Evolutionary conservation across 2,113 vertebrate species (phyloP), one percentile per base, ranked within the genome.

Genomic region (Lepidothrix coronata): DNA sequence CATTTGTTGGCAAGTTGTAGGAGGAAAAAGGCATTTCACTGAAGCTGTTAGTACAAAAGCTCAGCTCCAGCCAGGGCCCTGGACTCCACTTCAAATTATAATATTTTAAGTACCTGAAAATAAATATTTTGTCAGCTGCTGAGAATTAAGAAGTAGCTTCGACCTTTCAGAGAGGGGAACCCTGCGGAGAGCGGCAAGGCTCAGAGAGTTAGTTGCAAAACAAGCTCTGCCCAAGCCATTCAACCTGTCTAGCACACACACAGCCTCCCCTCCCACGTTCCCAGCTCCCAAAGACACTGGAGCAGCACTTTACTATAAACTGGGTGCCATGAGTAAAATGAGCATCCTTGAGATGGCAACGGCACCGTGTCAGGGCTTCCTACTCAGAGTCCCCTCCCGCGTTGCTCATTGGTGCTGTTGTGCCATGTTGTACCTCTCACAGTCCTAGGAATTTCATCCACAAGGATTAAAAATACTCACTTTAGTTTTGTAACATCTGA

Each of bases 41-140:
- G 91, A 96, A 89, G 83, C 91, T 71, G 82, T 95, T 91, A 91
- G 95, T 88, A 94, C 85, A 97, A 97, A 97, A 96, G 91, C 94
- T 95, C 91, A 74, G 57, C 87, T 93, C 84, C 85, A 93, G 95
- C 93, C 88, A 95, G 89, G 84, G 79, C 66, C 88, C 89, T 88
- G 92, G 94, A 95, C 89, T 96, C 95, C 90, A 95, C 94, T 96
- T 96, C 93, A 89, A 94, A 97, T 97, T 97, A 97, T 93, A 94
- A 95, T 96, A 96, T 97, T 97, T 95, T 96, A 97, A 96, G 94
- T 95, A 97, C 95, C 92, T 95, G 93, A 97, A 97, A 97, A 96
- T 95, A 96, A 96, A 95, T 97, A 97, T 97, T 97, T 96, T 97
- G 95, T 92, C 96, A 97, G 94, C 93, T 97, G 94, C 83, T 77